Conservation (phyloP, 1,140 invertebrate species). For the Scaptomyza graminum region DNA sequence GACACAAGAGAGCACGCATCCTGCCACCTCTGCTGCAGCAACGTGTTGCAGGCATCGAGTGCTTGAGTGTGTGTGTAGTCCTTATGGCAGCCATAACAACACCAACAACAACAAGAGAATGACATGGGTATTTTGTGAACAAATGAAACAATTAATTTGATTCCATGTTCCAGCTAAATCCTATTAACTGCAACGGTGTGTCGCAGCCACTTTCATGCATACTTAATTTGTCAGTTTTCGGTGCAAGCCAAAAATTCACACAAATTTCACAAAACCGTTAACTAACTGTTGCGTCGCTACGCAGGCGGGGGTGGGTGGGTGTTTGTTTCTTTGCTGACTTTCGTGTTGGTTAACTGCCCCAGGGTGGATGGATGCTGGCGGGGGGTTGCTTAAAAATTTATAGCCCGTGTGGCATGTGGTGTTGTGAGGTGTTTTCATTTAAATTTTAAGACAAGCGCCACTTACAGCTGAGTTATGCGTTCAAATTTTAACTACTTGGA, state of each 20-base stretch:
- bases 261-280: constrained; percentile 61
- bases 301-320: not conserved
- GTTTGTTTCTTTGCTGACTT: constrained; percentile 9
- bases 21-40: not conserved
- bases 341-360: constrained; percentile 15
- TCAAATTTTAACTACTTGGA: constrained; percentile 63
- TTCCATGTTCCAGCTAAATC: constrained; percentile 68
- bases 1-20: not conserved
- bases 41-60: not conserved
- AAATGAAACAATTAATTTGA: constrained; percentile 80
- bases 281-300: constrained; percentile 65
- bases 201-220: constrained; percentile 68
- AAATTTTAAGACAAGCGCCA: constrained; percentile 61
- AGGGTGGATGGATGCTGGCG: constrained; percentile 9
- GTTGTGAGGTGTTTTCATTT: constrained; percentile 67
- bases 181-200: constrained; percentile 66
- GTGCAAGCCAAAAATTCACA: constrained; percentile 59
- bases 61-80: not conserved
- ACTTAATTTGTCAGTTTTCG: constrained; percentile 77
- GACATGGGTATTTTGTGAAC: constrained; percentile 56
- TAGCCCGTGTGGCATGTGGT: constrained; percentile 56
- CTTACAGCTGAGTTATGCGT: constrained; percentile 68
- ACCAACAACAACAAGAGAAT: constrained; percentile 38
- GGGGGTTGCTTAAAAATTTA: constrained; percentile 64
- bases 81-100: not conserved